phyloP scores from a whole-genome alignment of 2,113 vertebrate species.

The Dromas ardeola region DNA sequence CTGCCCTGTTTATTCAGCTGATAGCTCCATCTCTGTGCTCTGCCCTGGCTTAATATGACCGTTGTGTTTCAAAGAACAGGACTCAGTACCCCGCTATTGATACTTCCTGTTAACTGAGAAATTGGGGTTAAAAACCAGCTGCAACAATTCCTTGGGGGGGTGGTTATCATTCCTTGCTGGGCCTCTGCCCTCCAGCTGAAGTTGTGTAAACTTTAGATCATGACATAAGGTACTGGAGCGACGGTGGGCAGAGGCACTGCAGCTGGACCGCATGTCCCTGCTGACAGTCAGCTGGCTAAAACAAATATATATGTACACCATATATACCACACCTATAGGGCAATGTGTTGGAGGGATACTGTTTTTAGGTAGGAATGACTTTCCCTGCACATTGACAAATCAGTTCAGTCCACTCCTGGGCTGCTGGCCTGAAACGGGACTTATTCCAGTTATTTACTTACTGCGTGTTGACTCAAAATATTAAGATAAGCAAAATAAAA shows the following conservation, averaged over 20 bases:
- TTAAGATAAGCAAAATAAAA: not conserved
- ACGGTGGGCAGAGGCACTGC: not conserved
- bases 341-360: rapidly evolving
- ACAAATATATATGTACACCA: not conserved
- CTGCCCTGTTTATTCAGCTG: constrained; percentile 42
- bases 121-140: not conserved
- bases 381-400: not conserved
- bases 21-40: not conserved
- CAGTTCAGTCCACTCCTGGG: not conserved
- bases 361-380: not conserved
- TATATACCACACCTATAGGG: not conserved
- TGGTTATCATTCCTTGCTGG: not conserved
- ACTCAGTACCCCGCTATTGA: not conserved
- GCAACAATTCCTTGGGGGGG: not conserved
- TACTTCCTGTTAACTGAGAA: not conserved
- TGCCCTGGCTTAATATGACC: not conserved
- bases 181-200: constrained; percentile 9
- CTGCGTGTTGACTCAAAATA: not conserved
- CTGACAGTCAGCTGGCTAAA: not conserved
- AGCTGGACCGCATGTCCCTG: not conserved
- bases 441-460: not conserved
- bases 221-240: not conserved
- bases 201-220: constrained; percentile 47
- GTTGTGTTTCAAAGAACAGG: not conserved
- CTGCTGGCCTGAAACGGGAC: not conserved